Evolutionary conservation across 2,888 invertebrate species (phyloP).

Genomic region (Orthosia incerta): DNA sequence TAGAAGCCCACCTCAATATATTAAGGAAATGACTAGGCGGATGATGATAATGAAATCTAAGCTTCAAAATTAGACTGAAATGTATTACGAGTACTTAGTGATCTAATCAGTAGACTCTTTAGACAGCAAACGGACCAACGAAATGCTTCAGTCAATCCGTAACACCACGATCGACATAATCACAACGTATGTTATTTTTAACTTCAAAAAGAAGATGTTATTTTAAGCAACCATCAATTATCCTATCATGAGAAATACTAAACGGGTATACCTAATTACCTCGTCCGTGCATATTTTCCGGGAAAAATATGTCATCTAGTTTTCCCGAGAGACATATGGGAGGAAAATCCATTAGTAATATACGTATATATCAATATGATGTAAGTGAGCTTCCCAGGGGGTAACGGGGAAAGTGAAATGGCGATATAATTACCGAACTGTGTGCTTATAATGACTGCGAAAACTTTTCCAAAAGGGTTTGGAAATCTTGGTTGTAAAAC

Average conservation of each 20-base stretch:
- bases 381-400: constrained; percentile 29
- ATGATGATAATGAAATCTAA: too few relatives aligned
- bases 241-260: constrained; percentile 36
- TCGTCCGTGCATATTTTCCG: constrained; percentile 13
- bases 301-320: constrained; percentile 41
- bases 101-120: too few relatives aligned
- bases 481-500: constrained; percentile 2
- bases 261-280: constrained; percentile 31
- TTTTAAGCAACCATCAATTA: constrained; percentile 5
- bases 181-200: background rate
- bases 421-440: constrained; percentile 24
- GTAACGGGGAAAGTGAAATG: constrained; percentile 3
- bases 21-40: too few relatives aligned
- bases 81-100: too few relatives aligned
- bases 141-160: too few relatives aligned
- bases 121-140: too few relatives aligned
- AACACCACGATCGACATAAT: background rate
- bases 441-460: constrained; percentile 10
- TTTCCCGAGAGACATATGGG: constrained; percentile 30
- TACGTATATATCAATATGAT: constrained; percentile 33
- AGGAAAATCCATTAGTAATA: constrained; percentile 53
- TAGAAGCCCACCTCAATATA: too few relatives aligned
- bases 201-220: background rate
- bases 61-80: too few relatives aligned
- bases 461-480: background rate